Evolutionary conservation across 2,113 vertebrate genomes (phyloP), one percentile per base, ranked within the genome.

Genomic region (Cnemophilus loriae): DNA sequence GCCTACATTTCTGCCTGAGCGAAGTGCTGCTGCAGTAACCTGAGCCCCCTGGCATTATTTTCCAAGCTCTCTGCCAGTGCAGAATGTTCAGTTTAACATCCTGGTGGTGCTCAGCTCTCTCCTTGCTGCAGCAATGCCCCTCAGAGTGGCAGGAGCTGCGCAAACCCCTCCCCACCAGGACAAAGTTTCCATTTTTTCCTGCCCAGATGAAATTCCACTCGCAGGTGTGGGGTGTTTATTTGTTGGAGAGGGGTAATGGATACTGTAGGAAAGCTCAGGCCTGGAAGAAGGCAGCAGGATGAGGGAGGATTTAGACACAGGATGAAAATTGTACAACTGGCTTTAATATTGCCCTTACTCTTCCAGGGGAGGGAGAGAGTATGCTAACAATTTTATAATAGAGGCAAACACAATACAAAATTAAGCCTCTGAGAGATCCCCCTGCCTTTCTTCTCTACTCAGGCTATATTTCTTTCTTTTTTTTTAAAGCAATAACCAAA

Each of bases 121-220:
- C 70, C 30, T 59, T n/a, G 52, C 39, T 26, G 59, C 73, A 82
- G 77, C n/a, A 46, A 4, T 33, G 53, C 83, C 70, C 61, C 77
- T 65, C 64, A 6, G 52, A 68, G 74, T 33, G 68, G 83, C 73
- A 81, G 68, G 59, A 28, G 11, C 30, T 7, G 47, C 60, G 46
- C 88, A 41, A 84, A 37, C 28, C 61, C 79, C 75, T 17, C 81
- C 35, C 65, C 76, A 6, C 8, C 60, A 75, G 68, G 56, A 73
- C 41, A 64, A 80, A 86, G 56, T 93, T 96, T 89, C 92, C 73
- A 81, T 81, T 92, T 95, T 95, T 89, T 69, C 60, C 92, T 95
- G 90, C 44, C 92, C 83, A 71, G 88, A 92, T 75, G 90, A 95
- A 95, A 96, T 96, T 92, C 92, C 86, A 84, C 39, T 87, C 13